Percentiles rank a stretch among this genome's conserved stretches.
phyloP scores from a whole-genome alignment of 2,797 vertebrate genomes.

The Natrix natrix region DNA sequence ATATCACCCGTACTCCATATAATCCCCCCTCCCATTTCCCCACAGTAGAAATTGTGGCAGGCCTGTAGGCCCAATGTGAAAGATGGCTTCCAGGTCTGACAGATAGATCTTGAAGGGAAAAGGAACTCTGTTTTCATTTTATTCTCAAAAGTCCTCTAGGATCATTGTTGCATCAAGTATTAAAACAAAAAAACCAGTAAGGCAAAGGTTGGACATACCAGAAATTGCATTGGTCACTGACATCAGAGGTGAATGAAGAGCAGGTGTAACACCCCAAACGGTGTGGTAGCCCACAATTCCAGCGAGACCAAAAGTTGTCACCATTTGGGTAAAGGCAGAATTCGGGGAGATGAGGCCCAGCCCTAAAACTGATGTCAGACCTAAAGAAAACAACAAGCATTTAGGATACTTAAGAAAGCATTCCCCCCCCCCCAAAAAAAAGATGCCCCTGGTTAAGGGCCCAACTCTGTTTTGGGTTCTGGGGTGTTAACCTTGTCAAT shows the following conservation, averaged over 20 bases:
- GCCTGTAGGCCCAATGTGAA: too few relatives aligned
- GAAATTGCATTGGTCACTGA: constrained; percentile 86
- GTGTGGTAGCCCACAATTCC: constrained; percentile 80
- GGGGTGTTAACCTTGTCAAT: constrained; percentile 28
- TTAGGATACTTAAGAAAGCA: constrained; percentile 18
- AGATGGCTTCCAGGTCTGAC: too few relatives aligned
- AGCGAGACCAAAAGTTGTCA: constrained; percentile 80
- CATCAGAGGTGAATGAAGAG: constrained; percentile 82
- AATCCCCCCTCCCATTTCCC: too few relatives aligned
- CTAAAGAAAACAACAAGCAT: constrained; percentile 36
- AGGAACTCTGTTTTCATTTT: neutral
- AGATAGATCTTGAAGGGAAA: neutral
- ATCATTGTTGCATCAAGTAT: neutral
- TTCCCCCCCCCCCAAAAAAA: neutral
- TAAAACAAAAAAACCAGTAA: neutral
- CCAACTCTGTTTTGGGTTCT: neutral
- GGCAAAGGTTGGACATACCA: constrained; percentile 64
- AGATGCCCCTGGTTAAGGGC: neutral
- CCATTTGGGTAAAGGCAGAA: constrained; percentile 78
- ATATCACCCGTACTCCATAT: too few relatives aligned
- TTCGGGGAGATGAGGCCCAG: constrained; percentile 75
- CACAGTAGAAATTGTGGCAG: too few relatives aligned
- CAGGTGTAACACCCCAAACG: constrained; percentile 79
- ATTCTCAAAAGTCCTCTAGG: neutral
- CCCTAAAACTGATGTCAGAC: constrained; percentile 73